Evolutionary conservation across 2,888 invertebrate genomes (phyloP).

Genomic region (Ophion ellenae): DNA sequence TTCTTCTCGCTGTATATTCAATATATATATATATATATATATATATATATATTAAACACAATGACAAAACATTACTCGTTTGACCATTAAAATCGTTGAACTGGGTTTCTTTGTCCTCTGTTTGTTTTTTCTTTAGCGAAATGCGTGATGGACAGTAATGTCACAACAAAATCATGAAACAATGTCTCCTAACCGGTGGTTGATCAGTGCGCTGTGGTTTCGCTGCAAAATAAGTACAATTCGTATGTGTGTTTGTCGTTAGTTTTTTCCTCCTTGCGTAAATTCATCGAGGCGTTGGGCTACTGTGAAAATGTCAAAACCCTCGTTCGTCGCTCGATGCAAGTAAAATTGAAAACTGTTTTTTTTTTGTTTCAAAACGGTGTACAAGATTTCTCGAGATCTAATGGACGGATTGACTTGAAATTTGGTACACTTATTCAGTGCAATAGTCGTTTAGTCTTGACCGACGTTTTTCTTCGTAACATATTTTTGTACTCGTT

Average conservation of each 20-base stretch:
- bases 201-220: conserved; percentile 83
- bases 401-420: too few relatives aligned
- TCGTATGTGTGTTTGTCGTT: conserved; percentile 41
- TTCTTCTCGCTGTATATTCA: conserved; percentile 67
- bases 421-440: not conserved
- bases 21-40: conserved; percentile 53
- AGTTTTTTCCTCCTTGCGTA: conserved; percentile 23
- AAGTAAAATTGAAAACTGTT: too few relatives aligned
- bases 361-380: too few relatives aligned
- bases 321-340: too few relatives aligned
- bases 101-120: conserved; percentile 28
- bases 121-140: conserved; percentile 69
- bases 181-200: conserved; percentile 81
- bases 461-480: too few relatives aligned
- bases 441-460: too few relatives aligned
- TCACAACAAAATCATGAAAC: conserved; percentile 72
- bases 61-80: conserved; percentile 72
- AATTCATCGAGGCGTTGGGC: conserved; percentile 1
- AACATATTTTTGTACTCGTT: too few relatives aligned
- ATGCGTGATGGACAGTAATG: conserved; percentile 80
- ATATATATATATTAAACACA: conserved; percentile 69
- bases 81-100: conserved; percentile 71
- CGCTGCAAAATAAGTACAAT: conserved; percentile 80
- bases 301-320: too few relatives aligned
- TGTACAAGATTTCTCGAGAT: too few relatives aligned